Percentiles rank a stretch among this genome's conserved stretches.
These are phyloP conservation scores for Nipponia nippon DNA, from an alignment of 2,113 vertebrate genomes.

Conservation along the genomic window DNA sequence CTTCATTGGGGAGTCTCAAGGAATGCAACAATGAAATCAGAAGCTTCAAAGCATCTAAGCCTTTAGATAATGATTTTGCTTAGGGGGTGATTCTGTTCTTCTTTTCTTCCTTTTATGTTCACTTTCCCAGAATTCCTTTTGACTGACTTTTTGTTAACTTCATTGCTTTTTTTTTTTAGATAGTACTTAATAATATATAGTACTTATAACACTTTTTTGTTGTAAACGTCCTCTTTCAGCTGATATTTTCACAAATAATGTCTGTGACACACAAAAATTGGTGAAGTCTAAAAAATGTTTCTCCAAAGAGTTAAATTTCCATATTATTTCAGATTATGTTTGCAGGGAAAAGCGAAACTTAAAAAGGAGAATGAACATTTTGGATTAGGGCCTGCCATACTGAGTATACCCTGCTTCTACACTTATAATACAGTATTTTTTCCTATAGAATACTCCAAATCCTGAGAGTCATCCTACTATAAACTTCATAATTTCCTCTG, in stretches of 20 bases:
- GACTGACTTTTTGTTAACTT: not conserved
- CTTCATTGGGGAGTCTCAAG: not conserved
- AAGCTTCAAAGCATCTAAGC: not conserved
- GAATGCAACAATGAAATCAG: not conserved
- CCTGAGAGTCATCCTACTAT: not conserved
- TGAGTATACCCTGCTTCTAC: not conserved
- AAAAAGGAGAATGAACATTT: not conserved
- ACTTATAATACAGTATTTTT: not conserved
- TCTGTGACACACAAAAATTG: not conserved
- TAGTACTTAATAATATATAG: not conserved
- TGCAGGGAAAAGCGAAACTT: not conserved
- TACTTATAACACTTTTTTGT: not conserved
- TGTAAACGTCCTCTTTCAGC: not conserved
- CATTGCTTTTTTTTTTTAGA: too few species aligned
- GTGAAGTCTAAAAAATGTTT: not conserved
- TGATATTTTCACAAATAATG: not conserved
- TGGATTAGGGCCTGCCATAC: too few species aligned
- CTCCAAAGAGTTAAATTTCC: not conserved
- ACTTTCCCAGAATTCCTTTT: not conserved
- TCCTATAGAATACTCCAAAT: not conserved
- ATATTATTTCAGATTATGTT: not conserved
- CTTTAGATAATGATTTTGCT: not conserved
- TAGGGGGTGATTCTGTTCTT: not conserved
- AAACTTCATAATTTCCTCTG: not conserved
- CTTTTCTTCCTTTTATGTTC: not conserved